These are phyloP conservation scores for Autographa gamma DNA, from an alignment of 2,888 invertebrate genomes.

Conservation along the genomic window DNA sequence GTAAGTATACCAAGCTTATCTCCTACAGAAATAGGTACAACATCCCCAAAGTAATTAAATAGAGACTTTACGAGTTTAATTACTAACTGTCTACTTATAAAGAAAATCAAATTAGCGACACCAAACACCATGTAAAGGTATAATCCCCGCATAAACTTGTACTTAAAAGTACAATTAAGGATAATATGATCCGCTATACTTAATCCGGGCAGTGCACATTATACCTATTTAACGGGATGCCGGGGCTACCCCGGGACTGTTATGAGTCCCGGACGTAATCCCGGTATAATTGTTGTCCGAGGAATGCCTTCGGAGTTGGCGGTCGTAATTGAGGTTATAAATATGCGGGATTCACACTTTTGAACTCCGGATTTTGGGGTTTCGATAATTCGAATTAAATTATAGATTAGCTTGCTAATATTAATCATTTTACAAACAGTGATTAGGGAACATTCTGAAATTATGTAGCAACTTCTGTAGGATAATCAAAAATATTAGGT, in stretches of 20 bases:
- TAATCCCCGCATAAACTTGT: slow-evolving; percentile 77
- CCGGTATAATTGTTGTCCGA: slow-evolving; percentile 85
- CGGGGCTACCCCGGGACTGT: slow-evolving; percentile 75
- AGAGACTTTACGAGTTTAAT: slow-evolving; percentile 31
- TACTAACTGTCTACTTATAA: slow-evolving; percentile 28
- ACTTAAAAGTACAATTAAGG: slow-evolving; percentile 83
- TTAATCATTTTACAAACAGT: slow-evolving; percentile 41
- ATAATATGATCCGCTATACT: slow-evolving; percentile 80
- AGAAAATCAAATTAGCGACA: slow-evolving; percentile 59
- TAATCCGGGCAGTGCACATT: slow-evolving; percentile 82
- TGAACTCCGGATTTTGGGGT: slow-evolving; percentile 52
- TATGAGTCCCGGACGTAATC: slow-evolving; percentile 84
- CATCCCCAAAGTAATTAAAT: slow-evolving; percentile 24
- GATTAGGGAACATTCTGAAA: slow-evolving; percentile 27
- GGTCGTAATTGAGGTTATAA: slow-evolving; percentile 74
- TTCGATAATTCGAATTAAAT: slow-evolving; percentile 62
- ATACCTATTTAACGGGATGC: slow-evolving; percentile 85
- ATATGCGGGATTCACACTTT: slow-evolving; percentile 68
- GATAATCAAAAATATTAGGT: no score
- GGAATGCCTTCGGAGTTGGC: slow-evolving; percentile 79
- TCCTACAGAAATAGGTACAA: neutral
- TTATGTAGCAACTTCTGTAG: slow-evolving; percentile 13
- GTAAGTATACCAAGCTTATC: neutral
- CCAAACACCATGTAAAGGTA: slow-evolving; percentile 58
- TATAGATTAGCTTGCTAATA: slow-evolving; percentile 54